Conservation (phyloP, 2,797 vertebrate species). For the Hemitrygon akajei region DNA sequence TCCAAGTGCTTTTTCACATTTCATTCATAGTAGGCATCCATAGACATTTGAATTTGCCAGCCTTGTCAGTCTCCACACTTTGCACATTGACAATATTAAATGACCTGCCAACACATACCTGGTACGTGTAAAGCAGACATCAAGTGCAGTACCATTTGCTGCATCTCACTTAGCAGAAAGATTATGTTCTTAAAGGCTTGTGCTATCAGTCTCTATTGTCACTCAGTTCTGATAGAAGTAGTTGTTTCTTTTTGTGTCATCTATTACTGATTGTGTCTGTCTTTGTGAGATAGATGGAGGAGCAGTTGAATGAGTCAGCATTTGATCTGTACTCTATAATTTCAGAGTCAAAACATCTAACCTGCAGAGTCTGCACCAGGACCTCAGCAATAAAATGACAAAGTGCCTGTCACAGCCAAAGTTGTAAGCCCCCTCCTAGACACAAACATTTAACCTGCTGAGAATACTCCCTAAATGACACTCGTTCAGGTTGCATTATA, state of each 20-base stretch:
- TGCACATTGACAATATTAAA: not conserved
- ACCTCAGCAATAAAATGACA: not conserved
- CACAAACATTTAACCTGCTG: not conserved
- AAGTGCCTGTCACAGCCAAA: not conserved
- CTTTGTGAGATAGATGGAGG: not conserved
- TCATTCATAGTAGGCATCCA: not conserved
- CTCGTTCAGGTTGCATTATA: not conserved
- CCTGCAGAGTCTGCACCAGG: not conserved
- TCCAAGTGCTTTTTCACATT: not conserved
- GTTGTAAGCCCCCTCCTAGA: not conserved
- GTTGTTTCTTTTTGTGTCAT: not conserved
- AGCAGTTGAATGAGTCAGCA: not conserved
- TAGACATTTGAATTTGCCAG: not conserved
- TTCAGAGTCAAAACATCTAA: not conserved
- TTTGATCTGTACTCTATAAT: not conserved
- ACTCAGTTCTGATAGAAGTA: not conserved
- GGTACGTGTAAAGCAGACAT: not conserved
- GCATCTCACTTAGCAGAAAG: constrained; percentile 19
- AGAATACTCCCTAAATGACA: not conserved
- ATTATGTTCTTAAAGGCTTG: not conserved
- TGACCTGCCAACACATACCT: not conserved
- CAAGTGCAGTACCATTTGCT: not conserved
- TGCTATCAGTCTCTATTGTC: not conserved
- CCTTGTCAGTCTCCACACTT: not conserved
- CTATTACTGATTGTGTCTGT: constrained; percentile 19